A percentile compares a stretch with the other conserved stretches of the same genome.
Evolutionary conservation across 2,113 vertebrate genomes (phyloP).

Genomic region (Poeciliopsis occidentalis): DNA sequence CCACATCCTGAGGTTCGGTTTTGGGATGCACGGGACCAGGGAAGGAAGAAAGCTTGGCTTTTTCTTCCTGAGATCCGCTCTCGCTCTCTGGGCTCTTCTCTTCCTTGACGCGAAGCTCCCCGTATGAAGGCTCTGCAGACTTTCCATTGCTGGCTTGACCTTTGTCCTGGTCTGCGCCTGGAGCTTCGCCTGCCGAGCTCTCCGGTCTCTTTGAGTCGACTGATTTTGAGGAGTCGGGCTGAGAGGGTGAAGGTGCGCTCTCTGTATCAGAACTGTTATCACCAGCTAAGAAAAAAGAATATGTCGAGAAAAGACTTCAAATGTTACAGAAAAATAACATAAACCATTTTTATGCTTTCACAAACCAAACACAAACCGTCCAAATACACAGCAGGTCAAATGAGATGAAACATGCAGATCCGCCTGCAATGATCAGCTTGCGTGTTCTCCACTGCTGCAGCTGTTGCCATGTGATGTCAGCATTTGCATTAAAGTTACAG

Average conservation of each 20-base stretch:
- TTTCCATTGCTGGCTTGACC: conserved; percentile 68
- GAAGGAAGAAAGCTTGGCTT: conserved; percentile 68
- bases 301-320: not conserved
- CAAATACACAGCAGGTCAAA: not conserved
- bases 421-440: conserved; percentile 5
- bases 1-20: conserved; percentile 86
- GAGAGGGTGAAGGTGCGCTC: conserved; percentile 96
- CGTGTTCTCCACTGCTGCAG: conserved; percentile 36
- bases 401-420: not conserved
- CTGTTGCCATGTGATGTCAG: conserved; percentile 60
- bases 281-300: conserved; percentile 78
- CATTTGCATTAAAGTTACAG: conserved; percentile 38
- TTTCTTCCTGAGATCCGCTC: conserved; percentile 80
- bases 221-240: conserved; percentile 87
- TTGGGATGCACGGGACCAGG: conserved; percentile 83
- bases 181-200: conserved; percentile 72
- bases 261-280: conserved; percentile 99
- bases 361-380: not conserved
- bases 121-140: conserved; percentile 78
- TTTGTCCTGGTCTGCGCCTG: conserved; percentile 73
- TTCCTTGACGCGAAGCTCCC: conserved; percentile 84
- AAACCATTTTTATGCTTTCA: no score
- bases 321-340: no score
- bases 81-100: conserved; percentile 83
- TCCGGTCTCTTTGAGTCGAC: conserved; percentile 80